Percentiles rank a stretch among this genome's conserved stretches.
These are phyloP conservation scores for Electrona antarctica DNA, from an alignment of 2,113 vertebrate genomes.

Conservation along the genomic window DNA sequence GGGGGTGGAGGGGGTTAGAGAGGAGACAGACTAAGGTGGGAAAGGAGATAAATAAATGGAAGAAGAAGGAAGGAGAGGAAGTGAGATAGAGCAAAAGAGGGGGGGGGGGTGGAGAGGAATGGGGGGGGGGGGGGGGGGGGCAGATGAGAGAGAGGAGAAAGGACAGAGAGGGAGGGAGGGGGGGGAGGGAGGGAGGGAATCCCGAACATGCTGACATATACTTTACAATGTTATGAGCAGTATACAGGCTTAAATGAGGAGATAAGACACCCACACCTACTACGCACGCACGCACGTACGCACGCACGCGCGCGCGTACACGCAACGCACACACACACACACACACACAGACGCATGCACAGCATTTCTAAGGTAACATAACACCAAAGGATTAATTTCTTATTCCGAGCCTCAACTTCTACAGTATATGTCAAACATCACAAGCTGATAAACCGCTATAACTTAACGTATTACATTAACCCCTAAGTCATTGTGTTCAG, in stretches of 20 bases:
- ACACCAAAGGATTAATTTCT: too few species aligned
- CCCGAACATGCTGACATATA: slow-evolving; percentile 17
- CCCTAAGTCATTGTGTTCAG: too few species aligned
- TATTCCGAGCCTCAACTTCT: too few species aligned
- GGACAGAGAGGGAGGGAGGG: slow-evolving; percentile 4
- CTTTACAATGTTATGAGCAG: slow-evolving; percentile 10
- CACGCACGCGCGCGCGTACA: neutral
- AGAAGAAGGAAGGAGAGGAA: neutral
- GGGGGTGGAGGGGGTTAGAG: neutral
- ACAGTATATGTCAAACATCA: too few species aligned
- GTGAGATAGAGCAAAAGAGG: neutral
- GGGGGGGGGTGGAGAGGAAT: neutral
- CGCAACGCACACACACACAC: neutral
- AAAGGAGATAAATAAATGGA: neutral
- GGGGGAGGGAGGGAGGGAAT: slow-evolving; percentile 23
- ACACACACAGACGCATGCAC: neutral
- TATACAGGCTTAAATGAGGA: slow-evolving; percentile 49
- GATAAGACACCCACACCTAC: slow-evolving; percentile 17
- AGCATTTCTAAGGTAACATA: too few species aligned
- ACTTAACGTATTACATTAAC: too few species aligned
- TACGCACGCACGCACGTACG: neutral
- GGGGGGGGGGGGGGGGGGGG: neutral
- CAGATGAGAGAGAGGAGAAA: neutral
- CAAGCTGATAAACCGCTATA: too few species aligned
- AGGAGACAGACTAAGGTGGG: neutral